Conservation (phyloP, 2,797 vertebrate genomes). For the Benthosema pterotum region DNA sequence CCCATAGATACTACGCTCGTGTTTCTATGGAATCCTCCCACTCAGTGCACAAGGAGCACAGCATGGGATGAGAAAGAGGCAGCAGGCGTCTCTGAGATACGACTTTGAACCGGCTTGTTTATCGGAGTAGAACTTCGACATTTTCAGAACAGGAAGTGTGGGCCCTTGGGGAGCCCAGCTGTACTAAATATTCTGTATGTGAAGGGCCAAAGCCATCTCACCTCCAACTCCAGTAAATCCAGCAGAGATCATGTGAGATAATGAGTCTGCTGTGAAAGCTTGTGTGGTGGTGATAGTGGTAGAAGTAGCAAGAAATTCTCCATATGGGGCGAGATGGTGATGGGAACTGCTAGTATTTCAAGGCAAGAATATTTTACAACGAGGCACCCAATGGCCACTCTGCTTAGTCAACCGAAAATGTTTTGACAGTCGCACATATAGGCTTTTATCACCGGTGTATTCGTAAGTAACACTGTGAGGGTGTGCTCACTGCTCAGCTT, state of each 20-base stretch:
- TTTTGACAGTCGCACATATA: too few species aligned
- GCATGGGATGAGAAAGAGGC: conserved; percentile 51
- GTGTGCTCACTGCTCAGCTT: too few species aligned
- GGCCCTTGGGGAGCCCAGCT: conserved; percentile 58
- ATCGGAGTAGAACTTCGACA: conserved; percentile 71
- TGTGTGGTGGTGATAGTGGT: conserved; percentile 11
- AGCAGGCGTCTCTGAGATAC: conserved; percentile 47
- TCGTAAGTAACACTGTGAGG: too few species aligned
- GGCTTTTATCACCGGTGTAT: too few species aligned
- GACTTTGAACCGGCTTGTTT: conserved; percentile 61
- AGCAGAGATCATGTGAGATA: conserved; percentile 5
- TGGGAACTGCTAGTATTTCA: not conserved
- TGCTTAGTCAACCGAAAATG: too few species aligned
- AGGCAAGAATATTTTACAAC: not conserved
- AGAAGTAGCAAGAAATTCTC: not conserved
- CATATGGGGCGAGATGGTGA: not conserved
- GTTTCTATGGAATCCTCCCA: conserved; percentile 71
- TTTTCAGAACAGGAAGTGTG: conserved; percentile 72
- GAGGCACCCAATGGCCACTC: not conserved
- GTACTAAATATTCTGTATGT: conserved; percentile 66
- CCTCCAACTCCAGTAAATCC: conserved; percentile 21
- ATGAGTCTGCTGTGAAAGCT: conserved; percentile 11
- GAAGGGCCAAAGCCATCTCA: conserved; percentile 27
- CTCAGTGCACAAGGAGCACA: conserved; percentile 46
- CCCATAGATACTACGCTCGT: conserved; percentile 34